These are phyloP conservation scores for Pseudeuparius sepicola DNA, from an alignment of 2,888 invertebrate genomes.

Conservation along the genomic window DNA sequence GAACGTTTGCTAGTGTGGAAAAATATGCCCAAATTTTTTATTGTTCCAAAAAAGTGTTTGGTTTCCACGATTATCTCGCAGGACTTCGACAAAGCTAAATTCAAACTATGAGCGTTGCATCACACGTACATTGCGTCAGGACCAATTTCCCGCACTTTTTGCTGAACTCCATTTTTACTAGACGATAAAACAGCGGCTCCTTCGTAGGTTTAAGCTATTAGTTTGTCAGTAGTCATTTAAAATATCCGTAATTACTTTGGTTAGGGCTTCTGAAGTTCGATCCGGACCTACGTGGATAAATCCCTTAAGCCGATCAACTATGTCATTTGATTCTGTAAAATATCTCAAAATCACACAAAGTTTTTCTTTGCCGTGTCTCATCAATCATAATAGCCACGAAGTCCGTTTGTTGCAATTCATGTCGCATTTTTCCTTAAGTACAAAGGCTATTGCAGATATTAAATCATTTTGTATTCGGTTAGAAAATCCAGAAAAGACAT, in stretches of 20 bases:
- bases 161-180: conserved; percentile 27
- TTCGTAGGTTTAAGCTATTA: conserved; percentile 30
- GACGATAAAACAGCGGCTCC: conserved; percentile 27
- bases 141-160: conserved; percentile 24
- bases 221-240: conserved; percentile 24
- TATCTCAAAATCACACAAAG: conserved; percentile 15
- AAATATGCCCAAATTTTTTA: conserved; percentile 25
- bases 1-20: conserved; percentile 24
- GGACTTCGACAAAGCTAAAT: conserved; percentile 23
- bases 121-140: conserved; percentile 18
- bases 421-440: conserved; percentile 9
- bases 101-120: conserved; percentile 18
- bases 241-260: conserved; percentile 19
- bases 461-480: conserved; percentile 13
- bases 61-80: conserved; percentile 23
- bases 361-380: conserved; percentile 12
- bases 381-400: conserved; percentile 11
- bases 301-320: conserved; percentile 26
- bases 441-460: conserved; percentile 8
- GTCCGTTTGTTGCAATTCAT: conserved; percentile 10
- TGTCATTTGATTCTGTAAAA: conserved; percentile 12
- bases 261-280: conserved; percentile 22
- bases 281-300: conserved; percentile 28
- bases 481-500: conserved; percentile 9
- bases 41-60: conserved; percentile 25